Evolutionary conservation across 2,113 vertebrate genomes (phyloP), one percentile per base, ranked within the genome.

Genomic region (Coturnix japonica): DNA sequence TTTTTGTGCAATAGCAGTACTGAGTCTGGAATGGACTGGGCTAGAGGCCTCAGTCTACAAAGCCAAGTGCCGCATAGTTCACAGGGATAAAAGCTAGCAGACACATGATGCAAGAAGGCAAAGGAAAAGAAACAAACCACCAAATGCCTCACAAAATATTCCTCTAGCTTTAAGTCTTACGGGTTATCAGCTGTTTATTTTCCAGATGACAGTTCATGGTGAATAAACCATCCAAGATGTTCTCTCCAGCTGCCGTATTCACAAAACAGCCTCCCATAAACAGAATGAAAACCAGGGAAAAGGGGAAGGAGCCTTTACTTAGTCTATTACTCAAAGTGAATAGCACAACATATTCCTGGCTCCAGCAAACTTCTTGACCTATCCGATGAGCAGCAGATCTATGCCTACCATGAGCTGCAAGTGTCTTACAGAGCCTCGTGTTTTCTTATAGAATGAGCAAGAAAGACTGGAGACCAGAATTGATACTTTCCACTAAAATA

Each of bases 131-230:
- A 85, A 15, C 51, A 81, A 57, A 84, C 61, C 41, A 47, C 26
- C 51, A 88, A 70, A 82, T 1, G 5, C 30, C n/a, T 85, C 72
- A 77, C 9, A 65, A 70, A 89, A 85, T 25, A 2, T 37, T 53
- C 7, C 46, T 37, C 31, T 26, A 9, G 22, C 19, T 31, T 13
- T 35, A 3, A 90, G 30, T 25, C 31, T 81, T 85, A n/a, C 28
- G 86, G 63, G n/a, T 73, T n/a, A 22, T 70, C 51, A 61, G 19
- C 54, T 85, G 59, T 67, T 92, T 81, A 89, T 87, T 85, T 31
- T 89, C 25, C 44, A 21, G 28, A 47, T 0, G 0, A 66, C 17
- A 51, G 74, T 57, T 72, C 59, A 69, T 37, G 37, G 37, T 18
- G 60, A 63, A 63, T 5, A 39, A 19, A 19, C 37, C 26, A 26